A percentile compares a stretch with the other conserved stretches of the same genome.
These are phyloP conservation scores for Pseudeuparius sepicola DNA, from an alignment of 2,888 invertebrate species.

Conservation along the genomic window DNA sequence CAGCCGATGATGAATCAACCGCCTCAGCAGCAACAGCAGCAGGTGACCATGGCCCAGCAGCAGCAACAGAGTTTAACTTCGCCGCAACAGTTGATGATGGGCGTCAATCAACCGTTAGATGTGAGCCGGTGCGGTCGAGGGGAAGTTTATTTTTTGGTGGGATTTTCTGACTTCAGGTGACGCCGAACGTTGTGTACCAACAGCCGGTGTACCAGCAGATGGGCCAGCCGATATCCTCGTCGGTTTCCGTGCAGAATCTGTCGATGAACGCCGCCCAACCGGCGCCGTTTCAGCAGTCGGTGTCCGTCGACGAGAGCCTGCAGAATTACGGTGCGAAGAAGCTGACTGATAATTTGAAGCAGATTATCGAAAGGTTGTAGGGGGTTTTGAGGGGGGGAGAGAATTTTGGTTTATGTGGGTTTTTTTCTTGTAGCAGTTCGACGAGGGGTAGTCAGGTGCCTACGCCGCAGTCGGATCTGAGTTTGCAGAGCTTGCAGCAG, in stretches of 20 bases:
- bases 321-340: conserved; percentile 26
- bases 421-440: conserved; percentile 23
- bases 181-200: background rate
- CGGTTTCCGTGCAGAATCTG: conserved; percentile 30
- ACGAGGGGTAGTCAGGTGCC: conserved; percentile 47
- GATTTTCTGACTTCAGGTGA: background rate
- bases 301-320: conserved; percentile 28
- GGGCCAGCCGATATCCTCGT: conserved; percentile 24
- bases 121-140: no score
- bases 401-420: no score
- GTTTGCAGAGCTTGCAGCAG: conserved; percentile 61
- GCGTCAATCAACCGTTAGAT: no score
- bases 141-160: no score
- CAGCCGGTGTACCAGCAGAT: no score
- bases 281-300: conserved; percentile 24
- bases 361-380: conserved; percentile 33
- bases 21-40: conserved; percentile 15
- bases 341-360: conserved; percentile 37
- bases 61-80: conserved; percentile 6
- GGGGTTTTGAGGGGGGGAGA: no score
- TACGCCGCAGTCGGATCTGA: conserved; percentile 56
- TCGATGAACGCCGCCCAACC: conserved; percentile 18
- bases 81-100: no score
- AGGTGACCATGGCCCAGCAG: conserved; percentile 20
- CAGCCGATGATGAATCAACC: no score